Conservation (phyloP, 2,797 vertebrate species). For the Leptoclinus maculatus region DNA sequence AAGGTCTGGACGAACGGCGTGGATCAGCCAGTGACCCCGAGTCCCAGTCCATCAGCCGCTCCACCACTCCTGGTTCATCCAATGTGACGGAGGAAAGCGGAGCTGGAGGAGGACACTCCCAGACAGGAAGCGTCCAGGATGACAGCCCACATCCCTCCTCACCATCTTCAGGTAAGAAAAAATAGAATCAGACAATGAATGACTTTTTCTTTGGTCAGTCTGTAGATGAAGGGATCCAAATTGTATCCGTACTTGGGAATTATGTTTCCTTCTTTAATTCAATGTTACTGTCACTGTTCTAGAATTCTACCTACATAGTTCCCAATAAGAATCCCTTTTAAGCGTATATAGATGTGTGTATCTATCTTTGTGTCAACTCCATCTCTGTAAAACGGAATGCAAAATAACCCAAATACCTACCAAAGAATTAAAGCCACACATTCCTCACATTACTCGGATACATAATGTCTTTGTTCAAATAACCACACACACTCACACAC, state of each 20-base stretch:
- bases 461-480: conserved; percentile 87
- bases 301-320: not conserved
- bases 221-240: conserved; percentile 1
- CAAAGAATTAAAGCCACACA: conserved; percentile 79
- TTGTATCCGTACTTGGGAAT: not conserved
- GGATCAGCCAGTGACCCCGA: conserved; percentile 98
- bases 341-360: not conserved
- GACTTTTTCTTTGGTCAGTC: conserved; percentile 10
- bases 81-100: conserved; percentile 98
- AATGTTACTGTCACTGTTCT: not conserved
- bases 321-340: not conserved
- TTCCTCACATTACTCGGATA: conserved; percentile 86
- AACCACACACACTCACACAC: conserved; percentile 77
- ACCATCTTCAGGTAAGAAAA: conserved; percentile 94
- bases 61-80: conserved; percentile 97
- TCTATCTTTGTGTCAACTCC: conserved; percentile 30
- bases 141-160: conserved; percentile 98
- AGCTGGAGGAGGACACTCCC: conserved; percentile 93
- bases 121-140: conserved; percentile 96
- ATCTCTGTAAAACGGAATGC: conserved; percentile 43
- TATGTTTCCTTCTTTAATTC: not conserved
- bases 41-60: conserved; percentile 98
- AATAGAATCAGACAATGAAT: conserved; percentile 1
- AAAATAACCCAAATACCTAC: conserved; percentile 67
- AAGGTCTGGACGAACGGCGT: conserved; percentile 91